Conservation (phyloP, 2,888 invertebrate species). For the Atethmia centrago region DNA sequence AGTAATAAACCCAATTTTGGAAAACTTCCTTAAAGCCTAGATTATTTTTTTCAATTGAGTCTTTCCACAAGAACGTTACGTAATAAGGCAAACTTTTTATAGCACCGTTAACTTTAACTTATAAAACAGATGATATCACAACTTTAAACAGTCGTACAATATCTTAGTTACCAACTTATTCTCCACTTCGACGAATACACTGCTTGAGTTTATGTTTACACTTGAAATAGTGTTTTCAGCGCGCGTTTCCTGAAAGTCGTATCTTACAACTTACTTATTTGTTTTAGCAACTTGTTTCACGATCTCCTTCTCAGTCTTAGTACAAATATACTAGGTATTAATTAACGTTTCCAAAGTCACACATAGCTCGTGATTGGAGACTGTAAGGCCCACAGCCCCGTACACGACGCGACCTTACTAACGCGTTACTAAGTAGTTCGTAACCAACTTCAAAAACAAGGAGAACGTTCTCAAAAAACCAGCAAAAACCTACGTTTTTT, state of each 20-base stretch:
- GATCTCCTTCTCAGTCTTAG: constrained; percentile 17
- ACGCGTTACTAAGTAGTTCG: too few relatives aligned
- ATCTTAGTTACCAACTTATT: constrained; percentile 51
- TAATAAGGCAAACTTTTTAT: constrained; percentile 15
- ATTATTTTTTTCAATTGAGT: not conserved
- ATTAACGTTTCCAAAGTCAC: constrained; percentile 52
- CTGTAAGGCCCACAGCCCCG: not conserved
- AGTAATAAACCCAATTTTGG: not conserved
- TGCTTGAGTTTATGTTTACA: constrained; percentile 54
- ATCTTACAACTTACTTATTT: constrained; percentile 55
- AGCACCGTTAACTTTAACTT: constrained; percentile 17
- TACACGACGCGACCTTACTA: too few relatives aligned
- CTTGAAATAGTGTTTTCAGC: constrained; percentile 57
- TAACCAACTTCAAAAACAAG: too few relatives aligned
- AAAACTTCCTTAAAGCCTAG: too few relatives aligned
- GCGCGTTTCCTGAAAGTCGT: constrained; percentile 38
- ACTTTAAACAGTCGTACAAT: constrained; percentile 32
- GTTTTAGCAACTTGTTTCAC: constrained; percentile 50
- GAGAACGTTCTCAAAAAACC: too few relatives aligned
- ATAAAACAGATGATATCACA: constrained; percentile 33
- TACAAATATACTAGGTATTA: constrained; percentile 51
- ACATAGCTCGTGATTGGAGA: constrained; percentile 43
- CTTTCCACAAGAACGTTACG: not conserved
- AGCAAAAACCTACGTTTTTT: too few relatives aligned
- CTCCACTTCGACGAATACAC: constrained; percentile 34